These are phyloP conservation scores for Periphyllus acericola DNA, from an alignment of 2,888 invertebrate genomes.

Conservation along the genomic window DNA sequence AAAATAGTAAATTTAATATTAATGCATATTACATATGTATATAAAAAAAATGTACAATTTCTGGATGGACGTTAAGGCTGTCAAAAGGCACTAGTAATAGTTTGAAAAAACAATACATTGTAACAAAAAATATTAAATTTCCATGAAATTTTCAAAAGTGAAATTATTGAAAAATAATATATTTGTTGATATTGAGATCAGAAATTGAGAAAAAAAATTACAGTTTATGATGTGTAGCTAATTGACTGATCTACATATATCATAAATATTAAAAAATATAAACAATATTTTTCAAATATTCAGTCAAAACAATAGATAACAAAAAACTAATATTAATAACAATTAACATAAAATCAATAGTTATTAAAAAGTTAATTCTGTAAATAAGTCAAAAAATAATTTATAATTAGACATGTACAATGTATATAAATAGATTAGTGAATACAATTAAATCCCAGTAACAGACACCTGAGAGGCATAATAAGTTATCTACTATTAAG, in stretches of 20 bases:
- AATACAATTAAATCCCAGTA: not conserved
- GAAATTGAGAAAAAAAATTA: conserved; percentile 18
- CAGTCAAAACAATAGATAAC: not conserved
- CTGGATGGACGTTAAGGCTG: too few relatives aligned
- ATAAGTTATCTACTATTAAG: not conserved
- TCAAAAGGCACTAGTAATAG: not conserved
- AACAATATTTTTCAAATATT: conserved; percentile 9
- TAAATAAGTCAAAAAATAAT: not conserved
- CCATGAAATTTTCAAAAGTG: not conserved
- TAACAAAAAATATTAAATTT: not conserved
- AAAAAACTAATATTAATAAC: not conserved
- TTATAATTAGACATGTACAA: not conserved
- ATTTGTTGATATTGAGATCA: conserved; percentile 31
- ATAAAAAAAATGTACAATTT: conserved; percentile 9
- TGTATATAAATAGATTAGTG: not conserved
- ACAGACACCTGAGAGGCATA: not conserved
- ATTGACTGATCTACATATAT: not conserved
- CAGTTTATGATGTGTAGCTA: not conserved
- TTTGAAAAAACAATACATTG: conserved; percentile 23
- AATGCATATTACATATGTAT: too few relatives aligned
- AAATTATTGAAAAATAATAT: not conserved
- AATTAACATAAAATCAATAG: not conserved
- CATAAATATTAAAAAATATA: not conserved
- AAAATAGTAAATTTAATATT: not conserved
- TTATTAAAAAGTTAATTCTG: not conserved